These are phyloP conservation scores for Eupithecia centaureata DNA, from an alignment of 2,888 invertebrate genomes.

Conservation along the genomic window DNA sequence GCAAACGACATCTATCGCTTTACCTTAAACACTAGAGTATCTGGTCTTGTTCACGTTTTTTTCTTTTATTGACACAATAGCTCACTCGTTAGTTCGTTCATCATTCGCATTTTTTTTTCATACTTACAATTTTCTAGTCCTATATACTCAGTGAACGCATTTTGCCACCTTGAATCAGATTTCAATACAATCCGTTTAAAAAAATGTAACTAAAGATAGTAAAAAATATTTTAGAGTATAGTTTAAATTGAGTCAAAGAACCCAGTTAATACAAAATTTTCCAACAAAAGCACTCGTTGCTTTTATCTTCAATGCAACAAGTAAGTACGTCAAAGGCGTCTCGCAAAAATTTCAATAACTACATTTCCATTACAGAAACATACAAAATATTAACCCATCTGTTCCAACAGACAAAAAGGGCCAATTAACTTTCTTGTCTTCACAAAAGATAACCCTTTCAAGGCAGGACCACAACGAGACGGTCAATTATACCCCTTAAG, in stretches of 20 bases:
- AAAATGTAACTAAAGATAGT: too few species aligned
- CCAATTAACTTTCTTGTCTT: constrained; percentile 52
- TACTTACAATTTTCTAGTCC: neutral
- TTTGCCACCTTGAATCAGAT: neutral
- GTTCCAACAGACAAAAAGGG: constrained; percentile 39
- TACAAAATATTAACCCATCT: constrained; percentile 37
- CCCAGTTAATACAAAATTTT: neutral
- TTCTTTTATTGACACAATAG: too few species aligned
- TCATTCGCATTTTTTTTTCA: neutral
- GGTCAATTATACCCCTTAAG: constrained; percentile 63
- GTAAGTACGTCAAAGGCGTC: constrained; percentile 10
- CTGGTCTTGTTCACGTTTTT: neutral
- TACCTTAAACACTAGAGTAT: neutral
- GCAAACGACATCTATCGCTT: constrained; percentile 42
- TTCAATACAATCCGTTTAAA: neutral
- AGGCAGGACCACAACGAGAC: constrained; percentile 58
- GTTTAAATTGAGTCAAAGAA: too few species aligned
- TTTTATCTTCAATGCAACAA: neutral
- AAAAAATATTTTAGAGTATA: too few species aligned
- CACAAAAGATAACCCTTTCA: constrained; percentile 67
- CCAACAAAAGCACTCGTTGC: constrained; percentile 32
- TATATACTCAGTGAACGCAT: neutral
- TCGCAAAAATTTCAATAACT: constrained; percentile 10
- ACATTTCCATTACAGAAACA: constrained; percentile 19
- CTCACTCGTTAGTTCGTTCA: neutral